Conservation (phyloP, 2,113 vertebrate genomes). For the Deroptyus accipitrinus region DNA sequence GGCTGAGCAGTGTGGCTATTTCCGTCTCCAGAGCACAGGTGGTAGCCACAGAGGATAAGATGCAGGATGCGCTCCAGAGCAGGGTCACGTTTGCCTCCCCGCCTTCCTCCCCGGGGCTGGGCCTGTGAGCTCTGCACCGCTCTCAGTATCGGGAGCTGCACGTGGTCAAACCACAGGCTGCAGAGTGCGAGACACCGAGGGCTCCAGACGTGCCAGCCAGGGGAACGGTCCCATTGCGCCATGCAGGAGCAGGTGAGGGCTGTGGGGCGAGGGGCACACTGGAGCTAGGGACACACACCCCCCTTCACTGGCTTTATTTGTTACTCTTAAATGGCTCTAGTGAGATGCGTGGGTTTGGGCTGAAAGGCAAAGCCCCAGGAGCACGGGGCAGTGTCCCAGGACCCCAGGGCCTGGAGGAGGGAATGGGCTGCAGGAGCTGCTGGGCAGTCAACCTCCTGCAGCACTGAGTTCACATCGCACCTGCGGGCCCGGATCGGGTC, state of each 20-base stretch:
- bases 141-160: background rate
- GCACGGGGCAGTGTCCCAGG: background rate
- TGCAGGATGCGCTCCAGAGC: fast-evolving
- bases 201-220: background rate
- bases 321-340: background rate
- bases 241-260: conserved; percentile 43
- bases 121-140: background rate
- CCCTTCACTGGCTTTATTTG: background rate
- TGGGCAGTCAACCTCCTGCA: fast-evolving
- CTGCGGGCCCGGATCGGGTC: fast-evolving
- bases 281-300: fast-evolving
- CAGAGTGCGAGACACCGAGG: fast-evolving
- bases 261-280: fast-evolving
- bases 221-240: background rate
- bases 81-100: background rate
- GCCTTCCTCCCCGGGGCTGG: background rate
- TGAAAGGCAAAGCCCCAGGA: background rate
- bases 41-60: background rate
- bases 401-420: fast-evolving
- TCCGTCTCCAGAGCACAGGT: fast-evolving
- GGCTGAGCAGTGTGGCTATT: background rate
- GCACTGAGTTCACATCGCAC: background rate
- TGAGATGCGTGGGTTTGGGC: background rate
- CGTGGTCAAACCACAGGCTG: conserved; percentile 14
- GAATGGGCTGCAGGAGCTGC: background rate